phyloP scores from a whole-genome alignment of 2,888 invertebrate species.

The Synanthedon vespiformis region DNA sequence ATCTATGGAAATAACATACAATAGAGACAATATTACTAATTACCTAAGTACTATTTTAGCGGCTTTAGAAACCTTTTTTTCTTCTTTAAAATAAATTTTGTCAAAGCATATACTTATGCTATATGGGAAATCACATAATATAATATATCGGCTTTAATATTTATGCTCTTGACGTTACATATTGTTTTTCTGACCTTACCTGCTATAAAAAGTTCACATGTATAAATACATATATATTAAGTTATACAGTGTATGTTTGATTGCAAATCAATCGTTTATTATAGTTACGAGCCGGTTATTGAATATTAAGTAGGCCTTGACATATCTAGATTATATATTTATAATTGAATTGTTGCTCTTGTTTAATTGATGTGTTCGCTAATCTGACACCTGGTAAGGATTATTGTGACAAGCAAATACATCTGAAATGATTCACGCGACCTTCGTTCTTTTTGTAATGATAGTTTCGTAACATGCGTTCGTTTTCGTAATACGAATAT shows the following conservation, averaged over 20 bases:
- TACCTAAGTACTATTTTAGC: no score
- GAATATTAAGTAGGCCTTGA: conserved; percentile 27
- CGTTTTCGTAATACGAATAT: no score
- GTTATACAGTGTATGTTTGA: not conserved
- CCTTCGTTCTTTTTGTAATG: not conserved
- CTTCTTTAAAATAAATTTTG: no score
- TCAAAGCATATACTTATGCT: no score
- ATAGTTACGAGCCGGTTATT: conserved; percentile 17
- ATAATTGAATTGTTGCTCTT: not conserved
- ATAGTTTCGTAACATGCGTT: no score
- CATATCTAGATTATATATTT: conserved; percentile 20
- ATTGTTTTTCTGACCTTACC: no score
- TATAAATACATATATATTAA: not conserved
- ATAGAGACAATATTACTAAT: no score
- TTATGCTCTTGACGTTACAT: no score
- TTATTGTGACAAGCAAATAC: not conserved
- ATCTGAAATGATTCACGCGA: not conserved
- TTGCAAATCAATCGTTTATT: not conserved
- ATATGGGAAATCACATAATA: no score
- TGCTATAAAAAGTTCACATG: not conserved
- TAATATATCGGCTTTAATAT: no score
- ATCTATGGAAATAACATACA: no score
- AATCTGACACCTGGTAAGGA: conserved; percentile 23
- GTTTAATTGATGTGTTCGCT: conserved; percentile 18
- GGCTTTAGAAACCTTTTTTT: no score